phyloP scores from a whole-genome alignment of 1,140 invertebrate genomes.

The Drosophila carrolli region DNA sequence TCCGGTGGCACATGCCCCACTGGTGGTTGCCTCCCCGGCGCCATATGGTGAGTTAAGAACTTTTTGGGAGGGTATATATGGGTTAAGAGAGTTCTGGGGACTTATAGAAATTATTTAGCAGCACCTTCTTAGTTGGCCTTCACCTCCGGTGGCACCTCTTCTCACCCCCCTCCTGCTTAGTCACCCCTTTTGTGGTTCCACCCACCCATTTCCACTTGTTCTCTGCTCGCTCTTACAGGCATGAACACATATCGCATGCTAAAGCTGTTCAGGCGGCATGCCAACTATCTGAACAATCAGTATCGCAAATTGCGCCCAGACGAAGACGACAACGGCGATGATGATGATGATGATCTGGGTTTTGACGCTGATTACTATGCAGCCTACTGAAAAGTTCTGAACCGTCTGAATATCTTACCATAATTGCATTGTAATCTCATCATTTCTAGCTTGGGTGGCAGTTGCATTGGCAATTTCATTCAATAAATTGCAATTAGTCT shows the following conservation, averaged over 20 bases:
- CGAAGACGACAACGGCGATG: constrained; percentile 53
- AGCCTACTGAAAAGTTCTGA: constrained; percentile 54
- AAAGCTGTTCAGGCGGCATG: constrained; percentile 80
- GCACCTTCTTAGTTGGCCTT: constrained; percentile 35
- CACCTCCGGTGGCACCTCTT: constrained; percentile 38
- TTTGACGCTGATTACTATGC: constrained; percentile 47
- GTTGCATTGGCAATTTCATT: constrained; percentile 35
- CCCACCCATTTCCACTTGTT: constrained; percentile 40
- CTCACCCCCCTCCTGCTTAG: constrained; percentile 15
- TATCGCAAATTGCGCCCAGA: constrained; percentile 81
- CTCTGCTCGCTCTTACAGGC: constrained; percentile 72
- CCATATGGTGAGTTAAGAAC: constrained; percentile 84
- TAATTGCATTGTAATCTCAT: constrained; percentile 64
- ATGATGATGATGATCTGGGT: constrained; percentile 19
- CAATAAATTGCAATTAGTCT: constrained; percentile 53
- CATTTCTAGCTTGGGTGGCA: constrained; percentile 47
- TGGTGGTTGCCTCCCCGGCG: constrained; percentile 81
- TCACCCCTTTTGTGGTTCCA: constrained; percentile 11
- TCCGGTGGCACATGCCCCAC: constrained; percentile 61
- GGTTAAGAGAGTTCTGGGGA: neutral
- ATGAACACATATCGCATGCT: constrained; percentile 84
- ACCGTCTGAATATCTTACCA: constrained; percentile 43
- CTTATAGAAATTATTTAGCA: constrained; percentile 7
- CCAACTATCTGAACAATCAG: constrained; percentile 82
- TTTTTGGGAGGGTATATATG: neutral